These are phyloP conservation scores for Fopius arisanus DNA, from an alignment of 1,140 invertebrate species.

Conservation along the genomic window DNA sequence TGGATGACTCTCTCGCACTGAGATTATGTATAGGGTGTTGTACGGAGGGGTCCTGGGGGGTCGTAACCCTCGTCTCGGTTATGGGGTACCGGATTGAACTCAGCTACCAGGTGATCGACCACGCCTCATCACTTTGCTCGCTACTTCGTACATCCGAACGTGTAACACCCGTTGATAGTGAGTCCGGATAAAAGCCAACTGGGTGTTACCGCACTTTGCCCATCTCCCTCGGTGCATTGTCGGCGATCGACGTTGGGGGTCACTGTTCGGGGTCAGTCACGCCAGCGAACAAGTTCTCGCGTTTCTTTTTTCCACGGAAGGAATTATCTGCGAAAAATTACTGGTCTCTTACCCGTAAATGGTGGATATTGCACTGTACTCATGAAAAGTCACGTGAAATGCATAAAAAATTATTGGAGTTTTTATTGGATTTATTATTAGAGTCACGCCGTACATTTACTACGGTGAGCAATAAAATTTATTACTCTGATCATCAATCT, in stretches of 20 bases:
- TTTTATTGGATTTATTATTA: no score
- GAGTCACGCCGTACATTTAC: no score
- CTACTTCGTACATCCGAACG: neutral
- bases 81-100: conserved; percentile 24
- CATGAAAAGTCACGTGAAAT: no score
- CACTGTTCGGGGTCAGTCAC: conserved; percentile 43
- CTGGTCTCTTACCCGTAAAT: no score
- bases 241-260: neutral
- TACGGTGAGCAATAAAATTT: no score
- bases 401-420: no score
- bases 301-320: no score
- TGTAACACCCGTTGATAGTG: conserved; percentile 12
- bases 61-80: conserved; percentile 20
- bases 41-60: conserved; percentile 7
- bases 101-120: conserved; percentile 59
- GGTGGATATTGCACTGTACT: no score
- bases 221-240: conserved; percentile 27
- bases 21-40: neutral
- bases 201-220: conserved; percentile 14
- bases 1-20: neutral
- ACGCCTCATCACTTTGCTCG: conserved; percentile 60
- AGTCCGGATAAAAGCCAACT: neutral
- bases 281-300: neutral
- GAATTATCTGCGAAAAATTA: no score
- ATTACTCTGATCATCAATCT: no score